phyloP scores from a whole-genome alignment of 2,888 invertebrate genomes.

The Eudasyphora cyanicolor region DNA sequence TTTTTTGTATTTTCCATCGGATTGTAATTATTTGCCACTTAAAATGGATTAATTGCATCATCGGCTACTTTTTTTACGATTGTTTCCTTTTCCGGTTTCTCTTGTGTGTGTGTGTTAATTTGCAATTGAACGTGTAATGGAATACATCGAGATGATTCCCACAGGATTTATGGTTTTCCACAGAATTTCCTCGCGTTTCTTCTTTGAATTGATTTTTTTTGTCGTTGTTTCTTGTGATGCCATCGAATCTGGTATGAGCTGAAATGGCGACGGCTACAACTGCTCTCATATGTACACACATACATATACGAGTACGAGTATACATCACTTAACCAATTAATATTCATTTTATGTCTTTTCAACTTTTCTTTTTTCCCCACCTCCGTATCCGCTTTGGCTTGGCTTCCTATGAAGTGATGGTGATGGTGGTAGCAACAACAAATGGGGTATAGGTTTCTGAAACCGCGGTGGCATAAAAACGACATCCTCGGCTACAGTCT shows the following conservation, averaged over 20 bases:
- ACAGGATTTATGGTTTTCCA: constrained; percentile 36
- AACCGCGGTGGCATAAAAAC: neutral
- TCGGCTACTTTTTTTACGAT: neutral
- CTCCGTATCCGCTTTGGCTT: neutral
- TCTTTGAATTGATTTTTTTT: constrained; percentile 24
- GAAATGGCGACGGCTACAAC: too few species aligned
- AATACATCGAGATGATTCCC: constrained; percentile 2
- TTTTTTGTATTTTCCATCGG: neutral
- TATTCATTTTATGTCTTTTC: constrained; percentile 56
- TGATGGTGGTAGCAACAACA: too few species aligned
- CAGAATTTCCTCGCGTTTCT: constrained; percentile 22
- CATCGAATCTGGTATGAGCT: neutral
- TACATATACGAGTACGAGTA: neutral
- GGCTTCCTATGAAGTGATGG: neutral
- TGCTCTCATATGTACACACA: neutral
- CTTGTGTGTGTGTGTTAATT: neutral
- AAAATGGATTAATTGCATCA: constrained; percentile 16
- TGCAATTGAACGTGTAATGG: neutral
- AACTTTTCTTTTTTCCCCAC: constrained; percentile 11
- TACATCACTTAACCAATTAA: constrained; percentile 61
- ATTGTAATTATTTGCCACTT: constrained; percentile 21
- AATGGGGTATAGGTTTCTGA: neutral
- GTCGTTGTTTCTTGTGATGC: neutral
- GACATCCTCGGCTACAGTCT: neutral
- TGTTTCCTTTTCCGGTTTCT: neutral